These are phyloP conservation scores for Calameuta idolon DNA, from an alignment of 2,888 invertebrate species.

Conservation along the genomic window DNA sequence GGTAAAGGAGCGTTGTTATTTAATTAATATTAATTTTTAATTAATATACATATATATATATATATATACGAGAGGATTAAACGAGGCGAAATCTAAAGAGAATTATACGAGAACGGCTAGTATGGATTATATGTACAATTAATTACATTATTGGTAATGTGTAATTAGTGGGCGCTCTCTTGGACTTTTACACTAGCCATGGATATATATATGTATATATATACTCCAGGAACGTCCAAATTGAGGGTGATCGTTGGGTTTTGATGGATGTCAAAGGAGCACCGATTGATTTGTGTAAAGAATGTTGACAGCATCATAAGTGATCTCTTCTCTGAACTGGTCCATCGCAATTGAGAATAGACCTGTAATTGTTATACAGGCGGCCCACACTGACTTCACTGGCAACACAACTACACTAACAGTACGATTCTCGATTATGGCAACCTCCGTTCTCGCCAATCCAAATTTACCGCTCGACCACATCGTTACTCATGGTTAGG, in stretches of 20 bases:
- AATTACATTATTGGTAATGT: constrained; percentile 34
- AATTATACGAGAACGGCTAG: constrained; percentile 29
- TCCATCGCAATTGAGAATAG: not conserved
- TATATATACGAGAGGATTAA: not conserved
- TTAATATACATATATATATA: constrained; percentile 20
- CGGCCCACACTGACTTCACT: not conserved
- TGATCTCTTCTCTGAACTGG: not conserved
- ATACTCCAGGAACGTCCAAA: not conserved
- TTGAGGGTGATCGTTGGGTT: not conserved
- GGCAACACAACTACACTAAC: not conserved
- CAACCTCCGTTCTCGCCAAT: too few species aligned
- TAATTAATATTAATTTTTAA: constrained; percentile 33
- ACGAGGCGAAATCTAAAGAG: constrained; percentile 26
- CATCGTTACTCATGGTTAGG: too few species aligned
- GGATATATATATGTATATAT: constrained; percentile 19
- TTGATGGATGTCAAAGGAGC: not conserved
- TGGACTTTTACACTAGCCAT: constrained; percentile 32
- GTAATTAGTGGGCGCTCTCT: constrained; percentile 27
- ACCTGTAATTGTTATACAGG: not conserved
- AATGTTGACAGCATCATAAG: not conserved
- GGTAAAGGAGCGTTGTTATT: constrained; percentile 27
- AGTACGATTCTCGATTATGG: too few species aligned
- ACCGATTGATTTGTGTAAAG: not conserved
- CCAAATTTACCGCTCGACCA: too few species aligned
- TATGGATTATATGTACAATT: constrained; percentile 25